phyloP scores from a whole-genome alignment of 2,797 vertebrate genomes.

The Iguana delicatissima region DNA sequence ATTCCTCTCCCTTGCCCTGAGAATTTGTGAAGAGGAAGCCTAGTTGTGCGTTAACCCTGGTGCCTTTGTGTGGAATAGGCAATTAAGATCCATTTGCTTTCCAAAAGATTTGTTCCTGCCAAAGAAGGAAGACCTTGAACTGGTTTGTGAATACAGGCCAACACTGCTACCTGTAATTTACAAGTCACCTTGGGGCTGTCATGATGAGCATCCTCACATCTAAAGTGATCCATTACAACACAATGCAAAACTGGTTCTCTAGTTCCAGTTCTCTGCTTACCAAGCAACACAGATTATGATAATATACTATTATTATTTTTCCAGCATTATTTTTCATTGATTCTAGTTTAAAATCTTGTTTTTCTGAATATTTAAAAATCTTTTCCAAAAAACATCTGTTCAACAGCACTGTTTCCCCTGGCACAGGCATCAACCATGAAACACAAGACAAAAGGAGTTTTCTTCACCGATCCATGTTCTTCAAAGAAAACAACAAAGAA shows the following conservation, averaged over 20 bases:
- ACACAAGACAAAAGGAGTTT: not conserved
- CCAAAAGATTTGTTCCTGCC: no score
- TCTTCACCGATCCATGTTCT: slow-evolving; percentile 14
- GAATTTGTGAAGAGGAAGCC: no score
- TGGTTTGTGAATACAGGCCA: no score
- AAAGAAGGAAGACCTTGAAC: no score
- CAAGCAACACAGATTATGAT: not conserved
- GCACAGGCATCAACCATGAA: fast-evolving
- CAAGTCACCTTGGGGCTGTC: no score
- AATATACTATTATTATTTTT: not conserved
- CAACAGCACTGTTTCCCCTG: not conserved
- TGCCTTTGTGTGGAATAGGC: no score
- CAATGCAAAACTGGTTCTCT: not conserved
- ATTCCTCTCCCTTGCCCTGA: no score
- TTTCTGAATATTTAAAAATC: not conserved
- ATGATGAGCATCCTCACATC: no score
- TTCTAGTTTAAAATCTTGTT: not conserved
- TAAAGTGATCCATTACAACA: not conserved
- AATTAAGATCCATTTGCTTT: no score
- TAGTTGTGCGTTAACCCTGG: no score
- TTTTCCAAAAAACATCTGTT: not conserved
- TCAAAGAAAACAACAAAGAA: slow-evolving; percentile 36
- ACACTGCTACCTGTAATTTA: no score
- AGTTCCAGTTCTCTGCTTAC: not conserved
- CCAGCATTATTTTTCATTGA: not conserved